A percentile compares a stretch with the other conserved stretches of the same genome.
phyloP scores from a whole-genome alignment of 2,797 vertebrate genomes.

The Brachymystax lenok region DNA sequence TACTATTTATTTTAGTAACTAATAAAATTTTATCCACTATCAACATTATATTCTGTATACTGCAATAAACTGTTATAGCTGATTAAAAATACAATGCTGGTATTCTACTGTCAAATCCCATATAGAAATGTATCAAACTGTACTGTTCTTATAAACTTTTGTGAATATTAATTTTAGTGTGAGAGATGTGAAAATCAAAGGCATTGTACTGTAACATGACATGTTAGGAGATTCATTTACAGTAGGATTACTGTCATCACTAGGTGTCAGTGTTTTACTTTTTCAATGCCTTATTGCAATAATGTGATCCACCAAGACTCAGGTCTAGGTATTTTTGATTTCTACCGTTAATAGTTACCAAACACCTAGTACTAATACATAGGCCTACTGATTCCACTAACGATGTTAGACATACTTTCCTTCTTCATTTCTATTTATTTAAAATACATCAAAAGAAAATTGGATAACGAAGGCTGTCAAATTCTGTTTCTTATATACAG shows the following conservation, averaged over 20 bases:
- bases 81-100: too few relatives aligned
- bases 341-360: not conserved
- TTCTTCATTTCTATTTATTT: not conserved
- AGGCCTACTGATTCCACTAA: not conserved
- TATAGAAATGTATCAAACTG: not conserved
- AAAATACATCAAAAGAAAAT: not conserved
- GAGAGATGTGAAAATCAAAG: not conserved
- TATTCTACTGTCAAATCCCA: not conserved
- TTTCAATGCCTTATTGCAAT: not conserved
- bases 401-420: not conserved
- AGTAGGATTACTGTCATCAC: slow-evolving; percentile 30
- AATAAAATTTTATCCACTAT: not conserved
- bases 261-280: slow-evolving; percentile 63
- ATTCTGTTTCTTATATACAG: not conserved
- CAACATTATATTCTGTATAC: not conserved
- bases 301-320: not conserved
- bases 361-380: not conserved
- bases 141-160: not conserved
- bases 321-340: not conserved
- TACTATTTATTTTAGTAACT: not conserved
- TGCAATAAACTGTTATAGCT: too few relatives aligned
- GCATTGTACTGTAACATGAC: not conserved
- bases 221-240: not conserved
- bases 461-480: not conserved
- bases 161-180: not conserved